Evolutionary conservation across 2,797 vertebrate genomes (phyloP).

Genomic region (Neopelma chrysocephalum): DNA sequence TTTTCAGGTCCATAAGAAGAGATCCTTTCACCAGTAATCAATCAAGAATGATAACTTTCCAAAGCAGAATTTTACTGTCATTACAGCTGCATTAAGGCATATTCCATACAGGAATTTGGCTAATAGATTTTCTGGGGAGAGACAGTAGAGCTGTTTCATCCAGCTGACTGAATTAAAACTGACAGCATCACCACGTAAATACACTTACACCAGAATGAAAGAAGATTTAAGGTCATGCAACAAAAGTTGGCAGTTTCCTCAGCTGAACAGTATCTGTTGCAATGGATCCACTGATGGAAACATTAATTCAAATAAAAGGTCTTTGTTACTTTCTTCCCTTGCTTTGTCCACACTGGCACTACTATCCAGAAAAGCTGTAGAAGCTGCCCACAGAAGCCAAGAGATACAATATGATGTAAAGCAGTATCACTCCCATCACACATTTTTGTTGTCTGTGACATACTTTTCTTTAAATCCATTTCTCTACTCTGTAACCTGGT

Average conservation of each 20-base stretch:
- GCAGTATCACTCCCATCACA: background rate
- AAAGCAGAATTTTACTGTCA: background rate
- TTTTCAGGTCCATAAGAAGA: background rate
- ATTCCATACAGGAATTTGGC: background rate
- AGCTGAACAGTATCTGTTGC: background rate
- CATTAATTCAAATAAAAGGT: background rate
- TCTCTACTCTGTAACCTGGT: background rate
- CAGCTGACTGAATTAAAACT: background rate
- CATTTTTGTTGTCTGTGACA: rapidly evolving
- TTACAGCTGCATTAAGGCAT: background rate
- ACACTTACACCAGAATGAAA: background rate
- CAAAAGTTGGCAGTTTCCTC: background rate
- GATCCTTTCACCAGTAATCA: background rate
- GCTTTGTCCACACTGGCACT: background rate
- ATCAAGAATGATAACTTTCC: background rate
- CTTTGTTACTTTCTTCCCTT: background rate
- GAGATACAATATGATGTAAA: background rate
- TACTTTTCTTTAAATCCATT: background rate
- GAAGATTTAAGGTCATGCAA: background rate
- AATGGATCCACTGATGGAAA: background rate
- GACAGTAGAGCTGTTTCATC: background rate
- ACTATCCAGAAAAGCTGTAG: background rate
- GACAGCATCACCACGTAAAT: background rate
- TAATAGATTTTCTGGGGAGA: background rate
- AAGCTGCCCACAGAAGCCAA: background rate